Evolutionary conservation across 2,888 invertebrate species (phyloP).

Genomic region (Drosophila borborema): DNA sequence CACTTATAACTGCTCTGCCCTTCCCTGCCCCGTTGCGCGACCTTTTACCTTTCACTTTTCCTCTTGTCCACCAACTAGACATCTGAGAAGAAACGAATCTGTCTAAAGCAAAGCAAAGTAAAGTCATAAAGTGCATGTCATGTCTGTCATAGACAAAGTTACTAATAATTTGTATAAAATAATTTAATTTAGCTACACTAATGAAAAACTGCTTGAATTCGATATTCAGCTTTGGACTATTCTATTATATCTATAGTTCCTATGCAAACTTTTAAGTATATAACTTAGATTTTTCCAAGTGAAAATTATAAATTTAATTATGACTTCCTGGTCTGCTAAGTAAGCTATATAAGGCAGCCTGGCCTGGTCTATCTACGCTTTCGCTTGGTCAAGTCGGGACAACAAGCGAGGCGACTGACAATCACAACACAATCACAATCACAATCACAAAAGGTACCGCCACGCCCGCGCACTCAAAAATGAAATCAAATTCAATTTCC

Average conservation of each 20-base stretch:
- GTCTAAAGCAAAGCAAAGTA: slow-evolving; percentile 7
- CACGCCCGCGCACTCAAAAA: slow-evolving; percentile 2
- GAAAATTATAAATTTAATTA: too few species aligned
- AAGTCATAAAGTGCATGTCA: slow-evolving; percentile 10
- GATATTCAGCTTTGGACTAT: too few species aligned
- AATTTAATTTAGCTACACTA: too few species aligned
- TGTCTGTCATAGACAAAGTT: background rate
- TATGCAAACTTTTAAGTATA: too few species aligned
- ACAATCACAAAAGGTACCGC: background rate
- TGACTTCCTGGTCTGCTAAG: background rate
- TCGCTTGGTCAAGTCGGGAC: background rate
- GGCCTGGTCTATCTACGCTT: background rate
- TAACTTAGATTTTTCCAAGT: too few species aligned
- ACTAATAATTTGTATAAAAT: too few species aligned
- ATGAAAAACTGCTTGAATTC: too few species aligned
- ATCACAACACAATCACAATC: too few species aligned
- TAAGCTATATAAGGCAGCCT: background rate
- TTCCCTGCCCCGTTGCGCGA: background rate
- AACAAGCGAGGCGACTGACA: background rate
- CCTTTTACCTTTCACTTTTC: background rate
- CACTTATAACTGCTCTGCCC: background rate
- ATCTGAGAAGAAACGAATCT: background rate
- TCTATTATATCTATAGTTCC: too few species aligned
- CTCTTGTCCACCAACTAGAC: background rate
- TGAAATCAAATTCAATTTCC: slow-evolving; percentile 17